These are phyloP conservation scores for Rhipidura dahli DNA, from an alignment of 2,113 vertebrate genomes.

Conservation along the genomic window DNA sequence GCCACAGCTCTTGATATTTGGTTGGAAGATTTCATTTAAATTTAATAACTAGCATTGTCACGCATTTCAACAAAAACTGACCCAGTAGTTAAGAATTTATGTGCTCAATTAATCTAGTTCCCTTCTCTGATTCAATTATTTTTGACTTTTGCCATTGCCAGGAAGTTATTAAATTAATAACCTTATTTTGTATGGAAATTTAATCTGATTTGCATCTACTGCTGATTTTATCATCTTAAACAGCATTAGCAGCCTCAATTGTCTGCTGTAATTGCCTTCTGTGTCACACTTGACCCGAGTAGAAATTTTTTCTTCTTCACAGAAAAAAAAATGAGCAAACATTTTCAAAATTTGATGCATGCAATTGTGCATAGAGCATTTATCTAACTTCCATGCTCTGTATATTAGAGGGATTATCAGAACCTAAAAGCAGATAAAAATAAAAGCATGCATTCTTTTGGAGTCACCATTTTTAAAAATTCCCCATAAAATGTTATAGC, in stretches of 20 bases:
- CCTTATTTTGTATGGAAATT: neutral
- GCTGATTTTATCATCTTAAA: neutral
- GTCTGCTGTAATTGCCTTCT: neutral
- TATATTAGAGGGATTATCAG: neutral
- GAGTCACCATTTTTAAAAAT: neutral
- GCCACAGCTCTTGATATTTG: neutral
- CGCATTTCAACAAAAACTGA: neutral
- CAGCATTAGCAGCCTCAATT: neutral
- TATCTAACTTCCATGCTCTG: neutral
- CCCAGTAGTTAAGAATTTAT: neutral
- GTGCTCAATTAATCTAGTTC: neutral
- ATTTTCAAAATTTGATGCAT: neutral
- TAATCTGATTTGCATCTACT: neutral
- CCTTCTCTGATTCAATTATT: neutral
- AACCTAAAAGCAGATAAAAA: neutral
- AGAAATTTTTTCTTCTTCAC: neutral
- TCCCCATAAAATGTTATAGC: neutral
- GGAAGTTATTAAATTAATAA: neutral
- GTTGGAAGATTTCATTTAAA: neutral
- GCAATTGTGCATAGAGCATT: neutral
- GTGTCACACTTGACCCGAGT: accelerated
- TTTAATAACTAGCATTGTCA: neutral
- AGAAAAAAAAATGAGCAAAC: neutral
- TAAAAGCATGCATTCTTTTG: neutral
- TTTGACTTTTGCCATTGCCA: neutral